Base-by-base conservation (phyloP, 2,113 vertebrate species). In the Struthio camelus region DNA sequence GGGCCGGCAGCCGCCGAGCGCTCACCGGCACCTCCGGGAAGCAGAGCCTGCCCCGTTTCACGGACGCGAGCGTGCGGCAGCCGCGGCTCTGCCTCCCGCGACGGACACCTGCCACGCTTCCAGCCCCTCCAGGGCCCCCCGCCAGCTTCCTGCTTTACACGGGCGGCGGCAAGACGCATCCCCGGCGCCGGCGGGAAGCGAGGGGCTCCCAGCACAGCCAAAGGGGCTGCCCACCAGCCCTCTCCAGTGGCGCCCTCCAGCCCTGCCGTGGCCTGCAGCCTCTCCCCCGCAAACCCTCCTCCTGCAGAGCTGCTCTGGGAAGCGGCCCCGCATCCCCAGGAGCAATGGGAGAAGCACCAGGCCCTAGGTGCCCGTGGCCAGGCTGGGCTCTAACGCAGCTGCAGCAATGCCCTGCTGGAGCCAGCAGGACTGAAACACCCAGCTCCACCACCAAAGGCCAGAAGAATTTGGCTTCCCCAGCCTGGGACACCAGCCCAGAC, bases 401-500 rank as follows among this genome's bases (percentile, higher is more conserved):
- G 3, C n/a, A 7, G 64, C 61, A 8, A 14, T 3, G 72, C 62
- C 84, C 76, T 44, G 48, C 53, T 3, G 5, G 36, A 85, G 75
- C 71, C 92, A 69, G 85, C 40, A 25, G n/a, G 54, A 77, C 70
- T 1, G 13, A 89, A 92, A 92, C 90, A 72, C 77, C 38, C 73
- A 1, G 70, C 85, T 85, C 81, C 1, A 0, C 59, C 80, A 34
- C 48, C 48, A 19, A 51, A 62, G 77, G 81, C 58, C 92, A 95
- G 90, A 91, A 76, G 80, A 54, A 56, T 28, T 56, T 69, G 89
- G 89, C 96, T 85, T 84, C 7, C 4, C 93, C 91, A 91, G 66
- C 36, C 94, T 53, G 89, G 94, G 97, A 93, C 87, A 82, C 8
- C 6, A 2, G 93, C 96, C 97, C 95, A 95, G 97, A 89, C 78